These are phyloP conservation scores for Automeris io DNA, from an alignment of 2,888 invertebrate species.

Conservation along the genomic window DNA sequence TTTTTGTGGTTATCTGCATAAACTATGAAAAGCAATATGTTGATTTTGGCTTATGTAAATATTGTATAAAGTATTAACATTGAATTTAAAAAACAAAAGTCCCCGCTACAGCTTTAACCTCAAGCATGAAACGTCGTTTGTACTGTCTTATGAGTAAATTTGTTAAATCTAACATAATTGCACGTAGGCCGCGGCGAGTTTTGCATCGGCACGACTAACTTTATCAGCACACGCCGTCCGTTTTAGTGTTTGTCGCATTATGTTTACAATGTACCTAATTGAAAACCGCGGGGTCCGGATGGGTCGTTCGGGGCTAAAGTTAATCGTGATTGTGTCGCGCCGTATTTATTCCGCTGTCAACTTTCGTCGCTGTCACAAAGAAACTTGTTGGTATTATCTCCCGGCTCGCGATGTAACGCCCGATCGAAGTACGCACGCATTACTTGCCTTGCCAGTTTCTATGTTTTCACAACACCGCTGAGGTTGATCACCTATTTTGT, in stretches of 20 bases:
- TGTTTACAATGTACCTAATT: conserved; percentile 12
- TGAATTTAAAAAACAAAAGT: too few species aligned
- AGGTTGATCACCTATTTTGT: conserved; percentile 61
- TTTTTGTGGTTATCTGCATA: conserved; percentile 26
- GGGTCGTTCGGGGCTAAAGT: conserved; percentile 47
- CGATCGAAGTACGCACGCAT: conserved; percentile 63
- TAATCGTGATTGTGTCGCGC: conserved; percentile 43
- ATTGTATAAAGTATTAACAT: conserved; percentile 23
- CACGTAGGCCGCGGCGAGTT: conserved; percentile 45
- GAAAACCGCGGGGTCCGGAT: conserved; percentile 22
- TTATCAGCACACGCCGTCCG: conserved; percentile 42
- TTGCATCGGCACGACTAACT: conserved; percentile 54
- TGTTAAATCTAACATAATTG: conserved; percentile 51
- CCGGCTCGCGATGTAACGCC: conserved; percentile 35
- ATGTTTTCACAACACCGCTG: conserved; percentile 71
- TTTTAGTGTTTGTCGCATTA: conserved; percentile 21
- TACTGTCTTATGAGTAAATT: conserved; percentile 44
- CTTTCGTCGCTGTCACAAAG: conserved; percentile 66
- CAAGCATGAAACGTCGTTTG: conserved; percentile 63
- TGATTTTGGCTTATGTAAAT: conserved; percentile 20
- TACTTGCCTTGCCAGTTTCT: conserved; percentile 74
- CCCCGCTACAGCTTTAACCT: conserved; percentile 56
- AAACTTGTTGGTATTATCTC: conserved; percentile 49
- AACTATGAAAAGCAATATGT: conserved; percentile 10
- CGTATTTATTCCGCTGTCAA: conserved; percentile 62